Base-by-base conservation (phyloP, 2,888 invertebrate genomes). In the Andricus curvator region DNA sequence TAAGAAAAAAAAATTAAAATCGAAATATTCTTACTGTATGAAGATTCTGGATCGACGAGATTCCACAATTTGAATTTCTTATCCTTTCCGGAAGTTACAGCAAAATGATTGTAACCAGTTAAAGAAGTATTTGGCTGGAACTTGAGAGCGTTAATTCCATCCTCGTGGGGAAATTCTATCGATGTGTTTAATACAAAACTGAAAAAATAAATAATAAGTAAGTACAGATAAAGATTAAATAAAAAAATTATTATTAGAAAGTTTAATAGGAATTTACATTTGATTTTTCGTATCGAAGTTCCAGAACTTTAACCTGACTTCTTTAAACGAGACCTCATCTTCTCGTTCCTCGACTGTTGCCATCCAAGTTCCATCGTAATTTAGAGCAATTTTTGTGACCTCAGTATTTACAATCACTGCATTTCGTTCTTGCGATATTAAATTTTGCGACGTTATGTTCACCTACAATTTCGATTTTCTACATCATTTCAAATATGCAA, bases 261-360 rank as follows among this genome's bases (percentile, higher is more conserved):
- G 66, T 62, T 41, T 60, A 33, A 78, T 51, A 15, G 22, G 51
- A 29, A 82, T 88, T 93, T 93, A 96, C 95, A 92, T 94, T 92
- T 96, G 96, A 77, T 93, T 92, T 64, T 93, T 92, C 2, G 92
- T 89, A 85, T 95, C 92, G 87, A 94, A 96, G 80, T 93, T 88
- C 97, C 97, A 97, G 92, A 97, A 97, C 89, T 97, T 97, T 0
- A 97, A 93, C 79, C 95, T 93, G 6, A 95, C 92, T 92, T 97
- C 96, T 8, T 94, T 93, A 76, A 93, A 92, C 81, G 94, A 94
- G 66, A 94, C 91, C 41, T 93, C 92, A 91, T 96, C 95, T 87
- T 95, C 94, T 81, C 95, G 93, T 80, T 94, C 93, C 89, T 96
- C 96, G 8, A 95, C 94, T 0, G 97, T 97, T 11, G 95, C 96